phyloP scores from a whole-genome alignment of 1,140 invertebrate genomes.

The Gonatopus flavifemur region DNA sequence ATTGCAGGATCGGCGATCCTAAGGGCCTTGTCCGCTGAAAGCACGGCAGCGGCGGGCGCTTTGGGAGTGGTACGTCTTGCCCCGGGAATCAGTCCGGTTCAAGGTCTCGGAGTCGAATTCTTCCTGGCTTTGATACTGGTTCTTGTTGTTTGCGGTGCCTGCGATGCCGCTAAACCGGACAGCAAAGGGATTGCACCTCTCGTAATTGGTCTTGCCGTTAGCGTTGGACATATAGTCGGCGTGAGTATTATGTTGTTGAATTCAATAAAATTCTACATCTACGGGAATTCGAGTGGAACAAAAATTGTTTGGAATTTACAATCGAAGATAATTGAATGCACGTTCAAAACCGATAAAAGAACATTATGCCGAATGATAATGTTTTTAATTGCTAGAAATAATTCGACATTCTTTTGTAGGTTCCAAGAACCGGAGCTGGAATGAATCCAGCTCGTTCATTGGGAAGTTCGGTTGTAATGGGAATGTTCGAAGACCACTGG shows the following conservation, averaged over 20 bases:
- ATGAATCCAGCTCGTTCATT: slow-evolving; percentile 90
- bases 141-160: slow-evolving; percentile 85
- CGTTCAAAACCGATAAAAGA: too few relatives aligned
- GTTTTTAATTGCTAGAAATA: too few relatives aligned
- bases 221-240: slow-evolving; percentile 82
- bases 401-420: slow-evolving; percentile 52
- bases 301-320: too few relatives aligned
- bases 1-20: slow-evolving; percentile 79
- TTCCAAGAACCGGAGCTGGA: slow-evolving; percentile 79
- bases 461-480: slow-evolving; percentile 79
- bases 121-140: slow-evolving; percentile 88
- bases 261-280: too few relatives aligned
- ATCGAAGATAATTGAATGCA: too few relatives aligned
- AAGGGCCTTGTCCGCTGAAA: slow-evolving; percentile 49
- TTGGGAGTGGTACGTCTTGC: slow-evolving; percentile 65
- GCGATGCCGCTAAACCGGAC: slow-evolving; percentile 71
- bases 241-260: slow-evolving; percentile 59
- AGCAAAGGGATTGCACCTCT: slow-evolving; percentile 81
- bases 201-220: slow-evolving; percentile 86
- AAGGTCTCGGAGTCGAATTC: slow-evolving; percentile 87
- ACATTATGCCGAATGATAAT: too few relatives aligned
- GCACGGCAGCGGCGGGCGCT: slow-evolving; percentile 52
- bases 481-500: slow-evolving; percentile 79
- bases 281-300: too few relatives aligned
- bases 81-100: slow-evolving; percentile 64